Conservation (phyloP, 2,888 invertebrate genomes). For the Cyrtodaria siliqua region DNA sequence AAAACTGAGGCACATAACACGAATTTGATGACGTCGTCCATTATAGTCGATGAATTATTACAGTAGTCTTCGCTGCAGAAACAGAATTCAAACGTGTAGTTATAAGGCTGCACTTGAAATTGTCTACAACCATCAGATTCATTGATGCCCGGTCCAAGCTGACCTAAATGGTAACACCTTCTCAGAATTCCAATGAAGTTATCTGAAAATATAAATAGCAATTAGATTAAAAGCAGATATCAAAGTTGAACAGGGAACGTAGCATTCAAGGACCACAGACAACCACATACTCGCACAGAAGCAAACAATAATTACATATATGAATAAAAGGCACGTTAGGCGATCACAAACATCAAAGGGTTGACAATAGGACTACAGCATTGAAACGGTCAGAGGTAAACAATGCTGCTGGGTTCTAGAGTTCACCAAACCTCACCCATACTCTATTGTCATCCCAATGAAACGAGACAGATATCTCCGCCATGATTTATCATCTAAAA, state of each 20-base stretch:
- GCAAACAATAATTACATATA: too few relatives aligned
- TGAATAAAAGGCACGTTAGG: too few relatives aligned
- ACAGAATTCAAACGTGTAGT: slow-evolving; percentile 4
- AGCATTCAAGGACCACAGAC: too few relatives aligned
- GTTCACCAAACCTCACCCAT: too few relatives aligned
- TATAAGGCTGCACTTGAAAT: neutral
- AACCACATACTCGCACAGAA: too few relatives aligned
- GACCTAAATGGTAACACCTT: neutral
- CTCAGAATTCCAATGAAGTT: neutral
- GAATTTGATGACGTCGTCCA: neutral
- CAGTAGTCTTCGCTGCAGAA: slow-evolving; percentile 4
- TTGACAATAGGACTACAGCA: too few relatives aligned
- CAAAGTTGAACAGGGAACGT: too few relatives aligned
- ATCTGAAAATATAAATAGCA: neutral
- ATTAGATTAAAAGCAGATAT: neutral
- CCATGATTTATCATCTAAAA: too few relatives aligned
- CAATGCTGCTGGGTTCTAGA: neutral
- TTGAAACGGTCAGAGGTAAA: too few relatives aligned
- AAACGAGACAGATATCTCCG: too few relatives aligned
- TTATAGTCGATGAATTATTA: neutral
- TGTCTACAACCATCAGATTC: neutral
- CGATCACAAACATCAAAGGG: too few relatives aligned
- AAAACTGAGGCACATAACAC: neutral
- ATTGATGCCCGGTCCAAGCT: neutral
- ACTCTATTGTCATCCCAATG: too few relatives aligned